Percentiles rank a stretch among this genome's conserved stretches.
phyloP scores from a whole-genome alignment of 2,113 vertebrate genomes.

The Rhizomys pruinosus region DNA sequence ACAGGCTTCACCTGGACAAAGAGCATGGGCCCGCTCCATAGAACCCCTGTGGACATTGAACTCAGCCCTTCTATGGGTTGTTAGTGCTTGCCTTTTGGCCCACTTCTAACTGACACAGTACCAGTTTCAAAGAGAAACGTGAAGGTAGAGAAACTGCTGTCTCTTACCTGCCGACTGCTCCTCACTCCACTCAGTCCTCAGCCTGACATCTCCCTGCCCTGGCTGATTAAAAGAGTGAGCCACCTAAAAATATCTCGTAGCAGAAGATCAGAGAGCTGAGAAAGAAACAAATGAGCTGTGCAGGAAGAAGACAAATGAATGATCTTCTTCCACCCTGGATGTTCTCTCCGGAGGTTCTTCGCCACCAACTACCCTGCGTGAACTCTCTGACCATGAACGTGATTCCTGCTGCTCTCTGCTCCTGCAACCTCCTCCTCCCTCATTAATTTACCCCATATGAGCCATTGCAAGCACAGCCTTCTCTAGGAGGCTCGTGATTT shows the following conservation, averaged over 20 bases:
- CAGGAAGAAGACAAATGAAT: not conserved
- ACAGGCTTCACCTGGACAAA: not conserved
- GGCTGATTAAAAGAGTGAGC: not conserved
- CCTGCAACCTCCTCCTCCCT: not conserved
- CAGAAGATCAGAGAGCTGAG: not conserved
- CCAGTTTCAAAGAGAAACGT: conserved; percentile 35
- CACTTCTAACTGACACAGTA: not conserved
- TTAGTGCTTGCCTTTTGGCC: conserved; percentile 43
- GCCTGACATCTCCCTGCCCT: conserved; percentile 30
- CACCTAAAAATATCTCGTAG: conserved; percentile 46
- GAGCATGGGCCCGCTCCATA: not conserved
- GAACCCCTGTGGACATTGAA: not conserved
- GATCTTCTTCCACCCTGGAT: not conserved
- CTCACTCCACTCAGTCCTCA: not conserved
- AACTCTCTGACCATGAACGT: not conserved
- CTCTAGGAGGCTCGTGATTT: not conserved
- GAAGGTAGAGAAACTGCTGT: not conserved
- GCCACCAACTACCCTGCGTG: accelerated
- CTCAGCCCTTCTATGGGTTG: not conserved
- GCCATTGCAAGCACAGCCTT: not conserved
- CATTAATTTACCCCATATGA: not conserved
- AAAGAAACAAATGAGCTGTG: not conserved
- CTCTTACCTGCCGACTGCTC: not conserved
- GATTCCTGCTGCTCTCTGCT: not conserved
- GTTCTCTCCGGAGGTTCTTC: not conserved